Conservation (phyloP, 2,797 vertebrate genomes). For the Hylomyscus alleni region DNA sequence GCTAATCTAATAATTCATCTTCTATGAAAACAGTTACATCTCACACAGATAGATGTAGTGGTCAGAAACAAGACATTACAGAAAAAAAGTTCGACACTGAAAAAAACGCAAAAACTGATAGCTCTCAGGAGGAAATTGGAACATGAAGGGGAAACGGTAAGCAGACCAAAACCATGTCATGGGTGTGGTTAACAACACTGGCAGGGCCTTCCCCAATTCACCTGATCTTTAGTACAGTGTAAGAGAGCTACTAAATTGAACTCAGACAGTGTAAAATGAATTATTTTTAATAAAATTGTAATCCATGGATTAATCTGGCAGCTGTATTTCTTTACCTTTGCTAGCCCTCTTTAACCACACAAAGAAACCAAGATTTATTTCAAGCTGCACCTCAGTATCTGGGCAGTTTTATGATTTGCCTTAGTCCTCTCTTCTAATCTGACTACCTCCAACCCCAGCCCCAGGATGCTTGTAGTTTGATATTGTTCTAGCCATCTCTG, state of each 20-base stretch:
- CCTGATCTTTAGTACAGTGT: neutral
- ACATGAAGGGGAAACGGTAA: neutral
- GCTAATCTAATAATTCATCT: conserved; percentile 31
- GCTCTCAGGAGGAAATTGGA: neutral
- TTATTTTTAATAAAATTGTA: neutral
- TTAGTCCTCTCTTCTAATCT: neutral
- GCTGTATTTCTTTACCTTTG: neutral
- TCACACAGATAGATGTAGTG: neutral
- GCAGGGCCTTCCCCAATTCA: neutral
- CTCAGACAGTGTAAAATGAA: neutral
- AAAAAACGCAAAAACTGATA: neutral
- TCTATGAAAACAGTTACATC: neutral
- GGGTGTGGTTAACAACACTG: neutral
- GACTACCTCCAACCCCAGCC: neutral
- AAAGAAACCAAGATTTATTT: neutral
- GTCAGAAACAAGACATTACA: neutral
- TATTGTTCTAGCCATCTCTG: neutral
- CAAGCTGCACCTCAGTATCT: neutral
- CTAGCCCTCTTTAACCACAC: neutral
- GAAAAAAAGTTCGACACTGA: neutral
- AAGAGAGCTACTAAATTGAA: neutral
- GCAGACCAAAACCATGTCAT: neutral
- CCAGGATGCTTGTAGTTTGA: neutral
- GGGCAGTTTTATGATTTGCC: neutral
- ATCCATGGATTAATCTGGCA: neutral